Evolutionary conservation across 2,888 invertebrate genomes (phyloP), one percentile per base, ranked within the genome.

Genomic region (Troides oblongomaculatus): DNA sequence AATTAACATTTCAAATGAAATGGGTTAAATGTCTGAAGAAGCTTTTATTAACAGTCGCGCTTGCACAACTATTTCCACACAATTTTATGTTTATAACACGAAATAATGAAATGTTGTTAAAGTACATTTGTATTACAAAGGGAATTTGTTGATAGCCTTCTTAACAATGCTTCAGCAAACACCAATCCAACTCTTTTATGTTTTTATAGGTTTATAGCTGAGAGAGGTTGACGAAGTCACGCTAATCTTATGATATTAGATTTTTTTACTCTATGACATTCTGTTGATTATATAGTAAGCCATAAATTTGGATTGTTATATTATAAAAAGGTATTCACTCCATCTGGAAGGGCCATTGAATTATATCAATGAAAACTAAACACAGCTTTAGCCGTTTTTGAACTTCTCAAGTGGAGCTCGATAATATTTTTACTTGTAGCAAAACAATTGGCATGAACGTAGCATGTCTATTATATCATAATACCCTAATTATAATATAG

Each of bases 51-150:
- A 53, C n/a, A 53, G 53, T 53, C n/a, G 53, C 8, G 30, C n/a
- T 0, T 1, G 39, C 61, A 5, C n/a, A 43, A 39, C 25, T 57
- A 65, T 69, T 69, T 66, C 62, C 25, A 53, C 62, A 66, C 30
- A 56, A 46, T 58, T 57, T 65, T 36, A 58, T 57, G 64, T 56
- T n/a, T 53, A 70, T 53, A 60, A 59, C 63, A 25, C 60, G 8
- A 50, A 64, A 59, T 63, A 66, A 66, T 66, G 60, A 70, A 70
- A 21, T 56, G 66, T 70, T 59, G 60, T 70, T 70, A 46, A 61
- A 0, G 57, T 70, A 70, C 66, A 66, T 66, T 66, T 62, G 66
- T 59, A 66, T 63, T 60, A 64, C 59, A 43, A 64, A 36, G 23
- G 56, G 62, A 30, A 60, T 66, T 66, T 70, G 62, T 70, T 43